Conservation (phyloP, 2,113 vertebrate species). For the Carassius carassius region DNA sequence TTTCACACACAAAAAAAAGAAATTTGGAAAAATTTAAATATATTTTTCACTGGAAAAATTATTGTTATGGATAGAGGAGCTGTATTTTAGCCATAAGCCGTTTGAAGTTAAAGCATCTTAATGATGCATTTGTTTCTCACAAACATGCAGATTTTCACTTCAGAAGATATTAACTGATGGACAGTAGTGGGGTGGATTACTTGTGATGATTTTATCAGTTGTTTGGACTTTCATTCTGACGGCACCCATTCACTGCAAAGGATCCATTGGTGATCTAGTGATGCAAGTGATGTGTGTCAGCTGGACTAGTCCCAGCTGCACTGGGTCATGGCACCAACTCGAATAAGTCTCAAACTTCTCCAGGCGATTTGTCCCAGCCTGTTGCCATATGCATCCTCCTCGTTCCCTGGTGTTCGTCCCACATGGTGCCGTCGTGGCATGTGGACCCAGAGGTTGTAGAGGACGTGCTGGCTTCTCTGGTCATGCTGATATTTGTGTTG, state of each 20-base stretch:
- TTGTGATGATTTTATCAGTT: neutral
- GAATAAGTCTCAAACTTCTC: slow-evolving; percentile 5
- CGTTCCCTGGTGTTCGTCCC: slow-evolving; percentile 21
- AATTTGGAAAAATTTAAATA: neutral
- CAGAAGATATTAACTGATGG: neutral
- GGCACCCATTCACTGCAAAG: too few species aligned
- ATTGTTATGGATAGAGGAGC: too few species aligned
- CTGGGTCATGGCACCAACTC: slow-evolving; percentile 30
- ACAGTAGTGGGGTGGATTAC: neutral
- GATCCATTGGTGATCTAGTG: too few species aligned
- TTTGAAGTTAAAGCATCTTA: neutral
- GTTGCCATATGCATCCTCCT: slow-evolving; percentile 33
- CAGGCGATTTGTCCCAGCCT: slow-evolving; percentile 30
- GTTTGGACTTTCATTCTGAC: neutral
- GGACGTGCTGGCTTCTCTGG: slow-evolving; percentile 17
- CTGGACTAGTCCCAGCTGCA: slow-evolving; percentile 4
- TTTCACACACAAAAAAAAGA: too few species aligned
- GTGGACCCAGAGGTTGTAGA: slow-evolving; percentile 9
- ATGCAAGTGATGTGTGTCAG: neutral
- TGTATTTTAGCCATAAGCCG: too few species aligned
- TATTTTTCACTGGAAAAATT: neutral
- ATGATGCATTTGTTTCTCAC: neutral
- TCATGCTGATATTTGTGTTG: slow-evolving; percentile 41
- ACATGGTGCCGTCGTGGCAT: slow-evolving; percentile 26
- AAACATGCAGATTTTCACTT: neutral